Percentiles rank a stretch among this genome's conserved stretches.
phyloP scores from a whole-genome alignment of 37 sponge, comb jelly and placozoan species.

The Theonella swinhoei region DNA sequence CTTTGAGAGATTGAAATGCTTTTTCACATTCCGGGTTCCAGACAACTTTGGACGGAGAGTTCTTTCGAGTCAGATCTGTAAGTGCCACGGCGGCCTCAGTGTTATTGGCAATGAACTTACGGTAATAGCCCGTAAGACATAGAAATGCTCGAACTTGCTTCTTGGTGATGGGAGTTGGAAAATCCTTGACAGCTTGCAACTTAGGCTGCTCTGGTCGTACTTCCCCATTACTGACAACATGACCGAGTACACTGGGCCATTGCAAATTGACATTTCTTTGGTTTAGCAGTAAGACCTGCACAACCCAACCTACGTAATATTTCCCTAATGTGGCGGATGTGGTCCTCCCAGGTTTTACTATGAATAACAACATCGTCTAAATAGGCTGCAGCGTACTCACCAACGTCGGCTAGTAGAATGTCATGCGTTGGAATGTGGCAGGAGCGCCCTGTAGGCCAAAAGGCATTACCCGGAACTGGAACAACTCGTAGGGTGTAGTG shows the following conservation, averaged over 20 bases:
- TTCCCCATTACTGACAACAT: constrained; percentile 46
- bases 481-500: constrained; percentile 33
- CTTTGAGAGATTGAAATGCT: too few relatives aligned
- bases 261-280: constrained; percentile 48
- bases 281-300: constrained; percentile 56
- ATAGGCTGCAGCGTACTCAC: constrained; percentile 39
- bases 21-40: too few relatives aligned
- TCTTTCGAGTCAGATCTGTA: too few relatives aligned
- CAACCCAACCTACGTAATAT: constrained; percentile 15
- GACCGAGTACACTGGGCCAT: constrained; percentile 35
- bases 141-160: constrained; percentile 50
- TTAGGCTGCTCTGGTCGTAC: constrained; percentile 26
- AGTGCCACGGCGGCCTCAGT: constrained; percentile 30
- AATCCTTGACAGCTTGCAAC: constrained; percentile 21
- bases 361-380: constrained; percentile 51
- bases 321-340: constrained; percentile 25
- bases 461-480: too few relatives aligned
- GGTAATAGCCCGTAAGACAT: constrained; percentile 57
- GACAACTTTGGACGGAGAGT: too few relatives aligned
- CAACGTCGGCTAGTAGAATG: constrained; percentile 8
- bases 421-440: constrained; percentile 66
- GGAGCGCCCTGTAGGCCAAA: too few relatives aligned
- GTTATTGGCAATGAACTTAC: constrained; percentile 47
- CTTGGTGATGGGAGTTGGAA: constrained; percentile 40
- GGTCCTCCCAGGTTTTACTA: constrained; percentile 60